Conservation (phyloP, 1,140 invertebrate species). For the Lepidurus packardi region DNA sequence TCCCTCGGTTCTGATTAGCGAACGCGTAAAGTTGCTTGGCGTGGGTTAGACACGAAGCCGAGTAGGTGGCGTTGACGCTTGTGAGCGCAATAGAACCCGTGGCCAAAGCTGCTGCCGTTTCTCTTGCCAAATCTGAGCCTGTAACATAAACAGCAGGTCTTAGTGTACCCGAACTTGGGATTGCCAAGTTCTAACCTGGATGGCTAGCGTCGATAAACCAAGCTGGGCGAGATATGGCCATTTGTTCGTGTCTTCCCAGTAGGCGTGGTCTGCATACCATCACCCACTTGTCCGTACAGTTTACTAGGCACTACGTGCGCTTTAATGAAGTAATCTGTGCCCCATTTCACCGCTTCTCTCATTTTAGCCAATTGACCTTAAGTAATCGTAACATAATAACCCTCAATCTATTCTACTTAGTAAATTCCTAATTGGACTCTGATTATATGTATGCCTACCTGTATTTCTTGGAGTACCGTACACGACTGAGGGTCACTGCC, state of each 20-base stretch:
- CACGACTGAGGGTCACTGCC: too few relatives aligned
- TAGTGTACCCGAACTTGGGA: not conserved
- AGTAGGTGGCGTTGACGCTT: constrained; percentile 41
- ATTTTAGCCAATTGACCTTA: constrained; percentile 46
- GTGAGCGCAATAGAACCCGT: constrained; percentile 45
- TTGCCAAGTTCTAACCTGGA: constrained; percentile 45
- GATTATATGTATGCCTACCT: too few relatives aligned
- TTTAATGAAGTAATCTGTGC: constrained; percentile 59
- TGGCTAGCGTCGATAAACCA: constrained; percentile 54
- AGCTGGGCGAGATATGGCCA: constrained; percentile 54
- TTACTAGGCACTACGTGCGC: constrained; percentile 49
- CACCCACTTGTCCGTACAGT: constrained; percentile 56
- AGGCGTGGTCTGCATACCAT: constrained; percentile 52
- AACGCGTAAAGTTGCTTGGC: constrained; percentile 46
- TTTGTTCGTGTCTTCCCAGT: constrained; percentile 57
- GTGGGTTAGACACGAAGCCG: constrained; percentile 39
- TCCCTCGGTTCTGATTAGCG: constrained; percentile 43
- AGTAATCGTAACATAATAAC: constrained; percentile 24
- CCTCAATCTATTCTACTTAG: not conserved
- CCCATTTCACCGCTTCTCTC: constrained; percentile 53
- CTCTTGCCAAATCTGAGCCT: constrained; percentile 58
- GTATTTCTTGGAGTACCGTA: too few relatives aligned
- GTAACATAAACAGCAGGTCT: not conserved
- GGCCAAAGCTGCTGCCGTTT: constrained; percentile 56
- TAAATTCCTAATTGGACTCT: constrained; percentile 29